A percentile compares a stretch with the other conserved stretches of the same genome.
Evolutionary conservation across 2,797 vertebrate genomes (phyloP).

Genomic region (Botia kubotai): DNA sequence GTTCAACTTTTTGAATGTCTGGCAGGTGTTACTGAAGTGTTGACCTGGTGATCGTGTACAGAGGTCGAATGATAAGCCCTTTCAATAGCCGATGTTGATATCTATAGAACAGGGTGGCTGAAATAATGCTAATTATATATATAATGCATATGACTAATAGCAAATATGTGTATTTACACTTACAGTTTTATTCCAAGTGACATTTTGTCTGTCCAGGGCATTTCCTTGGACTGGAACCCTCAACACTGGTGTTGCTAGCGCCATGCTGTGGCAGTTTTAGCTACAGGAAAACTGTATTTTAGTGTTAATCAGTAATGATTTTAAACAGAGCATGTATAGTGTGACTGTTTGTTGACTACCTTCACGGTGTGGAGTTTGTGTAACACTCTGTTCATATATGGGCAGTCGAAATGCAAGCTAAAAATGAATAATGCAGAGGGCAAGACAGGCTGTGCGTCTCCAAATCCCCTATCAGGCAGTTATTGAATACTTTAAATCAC

Average conservation of each 20-base stretch:
- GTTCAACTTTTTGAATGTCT: background rate
- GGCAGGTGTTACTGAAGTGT: background rate
- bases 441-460: slow-evolving; percentile 18
- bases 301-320: background rate
- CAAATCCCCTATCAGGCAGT: slow-evolving; percentile 34
- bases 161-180: no score
- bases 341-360: slow-evolving; percentile 7
- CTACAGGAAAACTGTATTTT: background rate
- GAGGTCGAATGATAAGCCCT: background rate
- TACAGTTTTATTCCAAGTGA: no score
- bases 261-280: background rate
- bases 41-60: background rate
- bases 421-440: slow-evolving; percentile 46
- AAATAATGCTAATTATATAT: background rate
- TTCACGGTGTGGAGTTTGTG: background rate
- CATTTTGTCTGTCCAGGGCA: background rate
- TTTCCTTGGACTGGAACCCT: background rate
- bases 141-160: background rate
- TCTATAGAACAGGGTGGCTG: background rate
- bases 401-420: slow-evolving; percentile 20
- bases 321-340: background rate
- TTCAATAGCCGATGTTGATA: background rate
- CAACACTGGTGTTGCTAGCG: background rate
- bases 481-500: slow-evolving; percentile 54
- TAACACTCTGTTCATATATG: background rate